Evolutionary conservation across 2,888 invertebrate genomes (phyloP).

Genomic region (Microctonus brassicae): DNA sequence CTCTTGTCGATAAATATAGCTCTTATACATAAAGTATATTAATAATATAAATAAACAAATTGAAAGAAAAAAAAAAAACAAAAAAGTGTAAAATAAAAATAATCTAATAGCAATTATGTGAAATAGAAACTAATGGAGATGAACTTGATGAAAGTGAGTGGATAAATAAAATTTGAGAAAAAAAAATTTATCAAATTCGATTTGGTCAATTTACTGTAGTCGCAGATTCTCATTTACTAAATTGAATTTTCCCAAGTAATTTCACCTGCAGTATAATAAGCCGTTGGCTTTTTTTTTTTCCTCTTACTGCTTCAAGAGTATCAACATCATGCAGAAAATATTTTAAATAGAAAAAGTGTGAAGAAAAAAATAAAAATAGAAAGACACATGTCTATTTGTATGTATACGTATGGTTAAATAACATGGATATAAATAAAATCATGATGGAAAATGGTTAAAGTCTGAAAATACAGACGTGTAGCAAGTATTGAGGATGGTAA

Average conservation of each 20-base stretch:
- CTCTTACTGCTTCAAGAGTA: not conserved
- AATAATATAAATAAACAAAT: not conserved
- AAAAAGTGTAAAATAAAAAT: not conserved
- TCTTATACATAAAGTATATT: no score
- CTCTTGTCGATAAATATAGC: no score
- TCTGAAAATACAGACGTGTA: conserved; percentile 10
- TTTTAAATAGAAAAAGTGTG: not conserved
- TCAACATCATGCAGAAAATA: not conserved
- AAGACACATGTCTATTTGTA: not conserved
- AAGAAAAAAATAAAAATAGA: not conserved
- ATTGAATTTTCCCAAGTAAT: conserved; percentile 42
- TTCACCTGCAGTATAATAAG: conserved; percentile 5
- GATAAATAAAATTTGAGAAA: not conserved
- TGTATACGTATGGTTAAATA: not conserved
- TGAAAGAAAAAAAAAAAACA: not conserved
- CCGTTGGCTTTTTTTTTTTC: not conserved
- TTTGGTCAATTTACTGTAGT: not conserved
- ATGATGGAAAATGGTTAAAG: conserved; percentile 2
- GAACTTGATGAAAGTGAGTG: not conserved
- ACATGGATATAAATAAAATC: not conserved
- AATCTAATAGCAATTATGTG: not conserved
- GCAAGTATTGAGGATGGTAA: conserved; percentile 47
- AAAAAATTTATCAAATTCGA: not conserved
- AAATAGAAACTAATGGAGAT: no score
- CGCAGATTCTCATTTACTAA: conserved; percentile 28